These are phyloP conservation scores for Diachasma alloeum DNA, from an alignment of 1,140 invertebrate genomes.

Conservation along the genomic window DNA sequence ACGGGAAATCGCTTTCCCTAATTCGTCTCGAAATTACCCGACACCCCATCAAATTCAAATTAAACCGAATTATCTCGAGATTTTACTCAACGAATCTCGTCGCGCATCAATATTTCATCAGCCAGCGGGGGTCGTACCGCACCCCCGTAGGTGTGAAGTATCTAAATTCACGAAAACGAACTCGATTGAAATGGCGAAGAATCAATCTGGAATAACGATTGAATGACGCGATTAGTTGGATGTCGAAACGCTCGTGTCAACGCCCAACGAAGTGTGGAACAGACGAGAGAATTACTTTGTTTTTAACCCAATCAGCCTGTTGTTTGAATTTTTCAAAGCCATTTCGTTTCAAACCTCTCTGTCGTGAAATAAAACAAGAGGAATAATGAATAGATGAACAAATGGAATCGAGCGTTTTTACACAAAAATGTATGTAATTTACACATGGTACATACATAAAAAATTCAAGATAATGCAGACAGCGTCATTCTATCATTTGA, in stretches of 20 bases:
- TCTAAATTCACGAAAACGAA: neutral
- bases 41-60: neutral
- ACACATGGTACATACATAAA: too few relatives aligned
- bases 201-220: neutral
- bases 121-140: neutral
- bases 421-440: too few relatives aligned
- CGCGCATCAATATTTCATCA: neutral
- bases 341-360: too few relatives aligned
- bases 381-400: too few relatives aligned
- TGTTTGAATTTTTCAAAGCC: neutral
- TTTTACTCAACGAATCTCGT: neutral
- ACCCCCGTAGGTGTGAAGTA: neutral
- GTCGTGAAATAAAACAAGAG: too few relatives aligned
- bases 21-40: neutral
- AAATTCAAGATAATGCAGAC: too few relatives aligned
- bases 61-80: neutral
- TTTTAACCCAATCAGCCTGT: neutral
- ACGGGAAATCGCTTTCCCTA: too few relatives aligned
- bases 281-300: neutral
- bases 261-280: neutral
- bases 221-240: neutral
- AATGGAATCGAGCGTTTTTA: too few relatives aligned
- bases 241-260: neutral
- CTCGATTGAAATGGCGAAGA: neutral
- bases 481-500: too few relatives aligned